These are phyloP conservation scores for Caenorhabditis afra DNA, from an alignment of 2,888 invertebrate genomes.

Conservation along the genomic window DNA sequence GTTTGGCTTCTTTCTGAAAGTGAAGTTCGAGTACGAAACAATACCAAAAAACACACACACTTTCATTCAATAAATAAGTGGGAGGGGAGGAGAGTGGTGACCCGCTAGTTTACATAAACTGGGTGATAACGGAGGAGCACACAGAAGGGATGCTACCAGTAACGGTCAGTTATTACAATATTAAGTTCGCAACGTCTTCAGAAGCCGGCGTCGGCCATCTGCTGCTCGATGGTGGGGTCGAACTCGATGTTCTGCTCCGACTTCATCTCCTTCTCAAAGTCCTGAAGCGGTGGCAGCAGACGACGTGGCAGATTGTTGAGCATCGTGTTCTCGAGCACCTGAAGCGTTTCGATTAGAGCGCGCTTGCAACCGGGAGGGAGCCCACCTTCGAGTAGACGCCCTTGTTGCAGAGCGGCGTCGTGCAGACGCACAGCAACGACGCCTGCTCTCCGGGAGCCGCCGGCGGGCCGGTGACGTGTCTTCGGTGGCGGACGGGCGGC, in stretches of 20 bases:
- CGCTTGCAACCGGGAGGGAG: neutral
- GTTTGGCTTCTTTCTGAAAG: neutral
- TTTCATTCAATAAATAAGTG: too few relatives aligned
- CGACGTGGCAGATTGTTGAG: slow-evolving; percentile 65
- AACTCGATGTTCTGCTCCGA: slow-evolving; percentile 45
- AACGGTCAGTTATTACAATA: slow-evolving; percentile 11
- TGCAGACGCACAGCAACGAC: slow-evolving; percentile 73
- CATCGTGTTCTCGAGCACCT: slow-evolving; percentile 68
- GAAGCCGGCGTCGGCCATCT: slow-evolving; percentile 67
- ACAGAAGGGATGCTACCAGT: slow-evolving; percentile 16
- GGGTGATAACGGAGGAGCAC: too few relatives aligned
- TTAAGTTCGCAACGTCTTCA: slow-evolving; percentile 10
- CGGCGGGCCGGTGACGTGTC: slow-evolving; percentile 49
- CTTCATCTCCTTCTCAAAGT: slow-evolving; percentile 39
- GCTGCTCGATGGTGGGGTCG: slow-evolving; percentile 53
- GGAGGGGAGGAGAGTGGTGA: too few relatives aligned
- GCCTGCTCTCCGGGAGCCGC: slow-evolving; percentile 55
- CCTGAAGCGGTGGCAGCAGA: slow-evolving; percentile 46
- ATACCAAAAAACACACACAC: too few relatives aligned
- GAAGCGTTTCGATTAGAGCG: slow-evolving; percentile 2
- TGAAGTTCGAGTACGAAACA: too few relatives aligned
- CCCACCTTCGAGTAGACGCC: slow-evolving; percentile 66
- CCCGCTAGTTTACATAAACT: too few relatives aligned
- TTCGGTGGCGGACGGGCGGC: slow-evolving; percentile 18
- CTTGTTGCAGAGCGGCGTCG: slow-evolving; percentile 71